phyloP scores from a whole-genome alignment of 2,888 invertebrate species.

The Meteorus cinctellus region DNA sequence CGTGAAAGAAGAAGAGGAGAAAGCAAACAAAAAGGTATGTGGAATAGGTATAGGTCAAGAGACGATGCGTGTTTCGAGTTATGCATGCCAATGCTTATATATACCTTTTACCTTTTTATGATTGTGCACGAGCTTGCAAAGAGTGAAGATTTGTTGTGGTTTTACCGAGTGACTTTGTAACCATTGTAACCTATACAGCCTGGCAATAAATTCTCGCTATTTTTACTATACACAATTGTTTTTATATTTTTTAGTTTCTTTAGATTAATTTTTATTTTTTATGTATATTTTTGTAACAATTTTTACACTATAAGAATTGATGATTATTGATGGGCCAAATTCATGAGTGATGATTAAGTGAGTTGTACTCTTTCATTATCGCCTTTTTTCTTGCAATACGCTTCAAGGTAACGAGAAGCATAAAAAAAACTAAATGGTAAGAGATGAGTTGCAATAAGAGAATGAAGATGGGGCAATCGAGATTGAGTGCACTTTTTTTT shows the following conservation, averaged over 20 bases:
- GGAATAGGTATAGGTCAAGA: slow-evolving; percentile 20
- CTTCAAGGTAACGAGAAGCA: slow-evolving; percentile 1
- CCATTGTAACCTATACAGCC: not conserved
- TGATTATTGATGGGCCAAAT: not conserved
- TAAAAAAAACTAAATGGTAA: not conserved
- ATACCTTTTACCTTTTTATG: slow-evolving; percentile 10
- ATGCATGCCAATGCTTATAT: not conserved
- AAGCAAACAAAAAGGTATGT: not conserved
- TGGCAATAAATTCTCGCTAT: not conserved
- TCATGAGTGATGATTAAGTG: slow-evolving; percentile 11
- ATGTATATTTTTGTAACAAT: not conserved
- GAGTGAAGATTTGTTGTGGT: slow-evolving; percentile 52
- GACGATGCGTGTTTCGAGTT: slow-evolving; percentile 44
- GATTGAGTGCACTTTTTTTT: not conserved
- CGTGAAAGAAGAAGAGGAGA: not conserved
- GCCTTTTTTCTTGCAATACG: not conserved
- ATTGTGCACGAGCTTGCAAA: not conserved
- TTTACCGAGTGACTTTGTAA: slow-evolving; percentile 53
- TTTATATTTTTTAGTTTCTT: not conserved
- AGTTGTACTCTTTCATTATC: slow-evolving; percentile 25
- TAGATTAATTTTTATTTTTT: not conserved
- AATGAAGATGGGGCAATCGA: slow-evolving; percentile 13
- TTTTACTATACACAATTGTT: not conserved
- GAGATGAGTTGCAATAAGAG: slow-evolving; percentile 12
- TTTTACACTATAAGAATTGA: not conserved